Evolutionary conservation across 2,888 invertebrate species (phyloP), one percentile per base, ranked within the genome.

Genomic region (Drosophila diplacantha): DNA sequence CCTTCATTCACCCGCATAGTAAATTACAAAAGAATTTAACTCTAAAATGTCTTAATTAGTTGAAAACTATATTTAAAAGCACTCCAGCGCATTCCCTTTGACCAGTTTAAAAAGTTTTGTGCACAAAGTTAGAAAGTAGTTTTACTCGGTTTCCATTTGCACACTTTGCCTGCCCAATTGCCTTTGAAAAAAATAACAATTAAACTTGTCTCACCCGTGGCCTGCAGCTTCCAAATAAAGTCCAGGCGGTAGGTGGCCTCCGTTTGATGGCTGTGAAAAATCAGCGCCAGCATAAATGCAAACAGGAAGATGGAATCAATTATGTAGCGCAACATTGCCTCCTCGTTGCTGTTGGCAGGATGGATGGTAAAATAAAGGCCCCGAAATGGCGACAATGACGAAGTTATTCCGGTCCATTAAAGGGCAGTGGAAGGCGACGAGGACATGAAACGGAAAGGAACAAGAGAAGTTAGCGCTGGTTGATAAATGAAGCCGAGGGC

Each of bases 201-300:
- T 44, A 29, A 44, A 29, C 44, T 18, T 43, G 43, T 77, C 86
- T 86, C 71, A 94, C 94, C 94, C 79, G 93, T 95, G 16, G 98
- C 98, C 90, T 98, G 97, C 29, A 97, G 90, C 89, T 98, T 98
- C 98, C 98, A 99, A 68, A 99, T 93, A 88, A 97, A 97, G 89
- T 98, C 98, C 64, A 98, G 91, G 60, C 98, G 90, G 84, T 97
- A 96, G 0, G 97, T 97, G 76, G 96, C 95, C 89, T 99, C 98
- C 1, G 96, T 96, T 88, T 98, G 97, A 82, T 96, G 95, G 2
- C 96, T 95, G 88, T 98, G 98, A 64, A 97, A 92, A 74, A 96
- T 92, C 72, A 98, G 90, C 3, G 96, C 94, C 39, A 95, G 90
- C 74, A 94, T 92, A 79, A 96, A 94, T 54, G 93, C 93, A 16